These are phyloP conservation scores for Syngnathus acus DNA, from an alignment of 2,797 vertebrate genomes.

Conservation along the genomic window DNA sequence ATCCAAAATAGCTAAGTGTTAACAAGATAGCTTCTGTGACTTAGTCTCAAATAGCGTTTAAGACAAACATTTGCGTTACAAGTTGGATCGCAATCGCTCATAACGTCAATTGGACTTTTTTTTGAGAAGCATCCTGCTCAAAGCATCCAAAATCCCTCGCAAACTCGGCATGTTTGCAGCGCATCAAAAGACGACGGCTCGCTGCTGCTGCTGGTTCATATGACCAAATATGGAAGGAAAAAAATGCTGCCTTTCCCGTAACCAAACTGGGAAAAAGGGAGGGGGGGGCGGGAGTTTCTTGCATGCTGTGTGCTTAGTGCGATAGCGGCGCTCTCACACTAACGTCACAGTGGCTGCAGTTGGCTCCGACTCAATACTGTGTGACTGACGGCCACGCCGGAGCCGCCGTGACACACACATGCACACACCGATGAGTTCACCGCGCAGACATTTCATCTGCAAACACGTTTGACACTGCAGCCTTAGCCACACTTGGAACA, in stretches of 20 bases:
- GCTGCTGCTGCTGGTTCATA: slow-evolving; percentile 66
- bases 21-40: not conserved
- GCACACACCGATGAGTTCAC: slow-evolving; percentile 38
- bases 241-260: slow-evolving; percentile 77
- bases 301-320: slow-evolving; percentile 66
- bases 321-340: slow-evolving; percentile 68
- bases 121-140: slow-evolving; percentile 51
- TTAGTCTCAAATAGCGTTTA: not conserved
- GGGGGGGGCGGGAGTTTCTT: slow-evolving; percentile 43
- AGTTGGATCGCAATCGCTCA: slow-evolving; percentile 1
- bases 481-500: too few species aligned
- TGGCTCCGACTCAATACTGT: slow-evolving; percentile 49
- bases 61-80: slow-evolving; percentile 41
- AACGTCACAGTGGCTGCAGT: slow-evolving; percentile 49
- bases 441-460: slow-evolving; percentile 46
- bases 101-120: slow-evolving; percentile 46
- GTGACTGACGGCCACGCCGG: slow-evolving; percentile 49
- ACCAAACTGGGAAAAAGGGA: slow-evolving; percentile 60
- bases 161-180: slow-evolving; percentile 67
- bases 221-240: slow-evolving; percentile 80
- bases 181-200: slow-evolving; percentile 73
- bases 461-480: not conserved
- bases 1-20: not conserved
- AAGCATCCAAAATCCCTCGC: slow-evolving; percentile 58
- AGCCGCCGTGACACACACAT: slow-evolving; percentile 25